Conservation (phyloP, 37 sponge, comb jelly and placozoan species). For the Hormiphora californensis region DNA sequence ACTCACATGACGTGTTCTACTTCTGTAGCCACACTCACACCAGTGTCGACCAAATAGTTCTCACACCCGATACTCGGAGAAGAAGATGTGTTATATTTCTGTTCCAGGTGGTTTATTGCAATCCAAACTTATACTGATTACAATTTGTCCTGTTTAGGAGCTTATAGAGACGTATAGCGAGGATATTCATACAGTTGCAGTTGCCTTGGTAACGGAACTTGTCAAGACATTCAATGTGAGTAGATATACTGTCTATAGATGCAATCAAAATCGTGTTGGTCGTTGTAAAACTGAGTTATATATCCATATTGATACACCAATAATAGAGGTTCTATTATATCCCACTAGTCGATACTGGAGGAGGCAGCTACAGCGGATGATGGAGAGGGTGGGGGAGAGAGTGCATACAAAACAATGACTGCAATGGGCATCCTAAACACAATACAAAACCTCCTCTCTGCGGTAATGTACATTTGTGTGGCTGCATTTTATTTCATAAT, state of each 20-base stretch:
- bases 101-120: too few relatives aligned
- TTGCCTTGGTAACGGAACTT: slow-evolving; percentile 12
- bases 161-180: slow-evolving; percentile 20
- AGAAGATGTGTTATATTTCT: too few relatives aligned
- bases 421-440: slow-evolving; percentile 78
- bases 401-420: slow-evolving; percentile 82
- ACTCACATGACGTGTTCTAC: too few relatives aligned
- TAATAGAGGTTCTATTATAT: neutral
- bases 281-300: neutral
- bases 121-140: too few relatives aligned
- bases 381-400: slow-evolving; percentile 64
- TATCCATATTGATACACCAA: neutral
- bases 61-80: too few relatives aligned
- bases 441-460: slow-evolving; percentile 75
- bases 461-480: slow-evolving; percentile 62
- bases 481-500: too few relatives aligned
- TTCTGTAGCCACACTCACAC: too few relatives aligned
- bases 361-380: slow-evolving; percentile 62
- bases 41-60: too few relatives aligned
- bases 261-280: too few relatives aligned
- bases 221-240: slow-evolving; percentile 35
- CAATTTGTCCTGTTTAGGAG: neutral
- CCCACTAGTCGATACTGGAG: slow-evolving; percentile 59
- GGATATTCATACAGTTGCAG: slow-evolving; percentile 17
- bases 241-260: too few relatives aligned